A percentile compares a stretch with the other conserved stretches of the same genome.
Evolutionary conservation across 2,113 vertebrate species (phyloP).

Genomic region (Promerops cafer): DNA sequence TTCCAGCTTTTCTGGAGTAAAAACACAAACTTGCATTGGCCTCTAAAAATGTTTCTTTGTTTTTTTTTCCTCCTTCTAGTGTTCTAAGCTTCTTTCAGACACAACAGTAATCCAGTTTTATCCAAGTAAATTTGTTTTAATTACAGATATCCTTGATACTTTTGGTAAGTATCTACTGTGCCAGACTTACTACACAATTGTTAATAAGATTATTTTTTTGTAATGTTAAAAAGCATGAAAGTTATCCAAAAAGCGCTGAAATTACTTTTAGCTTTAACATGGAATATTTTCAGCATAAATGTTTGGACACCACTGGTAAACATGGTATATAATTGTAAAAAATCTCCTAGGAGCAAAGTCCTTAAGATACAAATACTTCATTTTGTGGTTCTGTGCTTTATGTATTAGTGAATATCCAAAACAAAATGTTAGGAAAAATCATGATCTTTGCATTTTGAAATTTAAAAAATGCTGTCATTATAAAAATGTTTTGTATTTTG

Average conservation of each 20-base stretch:
- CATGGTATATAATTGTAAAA: background rate
- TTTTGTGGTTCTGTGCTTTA: background rate
- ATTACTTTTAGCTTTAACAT: background rate
- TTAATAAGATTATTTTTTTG: background rate
- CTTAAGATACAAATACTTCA: background rate
- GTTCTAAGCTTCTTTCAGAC: slow-evolving; percentile 96
- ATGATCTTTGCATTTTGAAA: background rate
- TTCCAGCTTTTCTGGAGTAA: background rate
- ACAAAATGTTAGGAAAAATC: background rate
- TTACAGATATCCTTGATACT: slow-evolving; percentile 96
- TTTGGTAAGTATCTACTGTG: slow-evolving; percentile 80
- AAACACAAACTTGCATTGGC: background rate
- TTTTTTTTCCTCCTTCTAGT: slow-evolving; percentile 71
- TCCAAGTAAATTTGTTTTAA: slow-evolving; percentile 98
- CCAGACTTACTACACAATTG: background rate
- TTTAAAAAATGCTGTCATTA: background rate
- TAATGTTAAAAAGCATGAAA: background rate
- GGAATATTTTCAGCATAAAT: background rate
- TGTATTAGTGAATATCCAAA: background rate
- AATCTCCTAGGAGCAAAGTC: background rate
- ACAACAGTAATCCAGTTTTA: slow-evolving; percentile 97
- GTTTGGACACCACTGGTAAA: background rate
- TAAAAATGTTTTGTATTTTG: background rate
- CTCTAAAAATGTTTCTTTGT: background rate
- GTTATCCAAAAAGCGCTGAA: background rate